phyloP scores from a whole-genome alignment of 2,797 vertebrate genomes.

The Ceyx erithaca region DNA sequence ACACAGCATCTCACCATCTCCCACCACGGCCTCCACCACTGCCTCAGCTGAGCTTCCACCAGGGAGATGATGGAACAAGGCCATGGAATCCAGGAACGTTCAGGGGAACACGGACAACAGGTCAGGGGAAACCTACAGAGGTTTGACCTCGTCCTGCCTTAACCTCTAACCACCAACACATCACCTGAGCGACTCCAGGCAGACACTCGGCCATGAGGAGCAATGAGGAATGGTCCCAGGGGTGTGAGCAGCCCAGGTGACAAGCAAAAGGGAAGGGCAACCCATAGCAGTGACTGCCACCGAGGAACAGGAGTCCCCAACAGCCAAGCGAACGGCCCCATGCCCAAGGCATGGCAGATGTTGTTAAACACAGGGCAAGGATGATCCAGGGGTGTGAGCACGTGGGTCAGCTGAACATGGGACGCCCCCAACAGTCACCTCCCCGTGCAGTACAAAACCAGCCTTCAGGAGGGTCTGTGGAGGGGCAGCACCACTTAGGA shows the following conservation, averaged over 20 bases:
- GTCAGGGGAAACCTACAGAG: not conserved
- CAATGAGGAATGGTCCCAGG: not conserved
- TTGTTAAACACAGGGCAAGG: not conserved
- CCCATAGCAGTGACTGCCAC: accelerated
- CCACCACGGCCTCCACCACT: accelerated
- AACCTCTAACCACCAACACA: not conserved
- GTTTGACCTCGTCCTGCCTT: not conserved
- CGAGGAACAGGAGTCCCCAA: not conserved
- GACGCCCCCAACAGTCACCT: not conserved
- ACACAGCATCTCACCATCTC: accelerated
- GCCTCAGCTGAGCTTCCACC: not conserved
- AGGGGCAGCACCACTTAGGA: not conserved
- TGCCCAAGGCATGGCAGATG: not conserved
- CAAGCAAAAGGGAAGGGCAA: not conserved
- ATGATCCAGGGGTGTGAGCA: accelerated
- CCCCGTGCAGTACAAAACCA: not conserved
- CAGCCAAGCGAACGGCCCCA: accelerated
- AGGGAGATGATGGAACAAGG: accelerated
- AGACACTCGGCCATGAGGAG: not conserved
- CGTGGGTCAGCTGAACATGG: no score
- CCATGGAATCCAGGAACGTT: not conserved
- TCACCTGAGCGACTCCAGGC: not conserved
- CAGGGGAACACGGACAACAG: not conserved
- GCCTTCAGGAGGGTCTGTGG: accelerated
- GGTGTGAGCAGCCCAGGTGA: not conserved